These are phyloP conservation scores for Arizona elegans DNA, from an alignment of 2,113 vertebrate genomes.

Conservation along the genomic window DNA sequence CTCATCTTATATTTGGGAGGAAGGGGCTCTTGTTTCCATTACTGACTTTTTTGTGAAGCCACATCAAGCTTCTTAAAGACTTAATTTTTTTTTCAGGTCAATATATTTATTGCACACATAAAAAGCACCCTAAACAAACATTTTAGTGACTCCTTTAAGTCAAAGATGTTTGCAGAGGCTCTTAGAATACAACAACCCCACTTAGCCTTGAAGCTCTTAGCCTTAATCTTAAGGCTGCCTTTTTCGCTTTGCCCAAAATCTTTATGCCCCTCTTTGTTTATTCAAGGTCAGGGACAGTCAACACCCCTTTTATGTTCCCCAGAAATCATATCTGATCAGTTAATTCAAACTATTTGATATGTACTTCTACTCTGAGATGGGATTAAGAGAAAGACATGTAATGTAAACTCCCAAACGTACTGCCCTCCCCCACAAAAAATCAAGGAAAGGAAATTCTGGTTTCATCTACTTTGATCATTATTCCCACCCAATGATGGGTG, in stretches of 20 bases:
- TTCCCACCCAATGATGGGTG: background rate
- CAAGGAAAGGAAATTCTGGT: background rate
- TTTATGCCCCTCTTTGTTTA: background rate
- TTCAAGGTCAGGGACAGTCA: background rate
- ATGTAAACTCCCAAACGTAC: background rate
- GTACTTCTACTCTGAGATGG: background rate
- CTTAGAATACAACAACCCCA: background rate
- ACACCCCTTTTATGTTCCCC: background rate
- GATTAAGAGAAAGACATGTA: background rate
- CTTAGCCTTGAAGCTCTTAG: background rate
- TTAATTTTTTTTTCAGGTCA: background rate
- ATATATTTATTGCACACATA: background rate
- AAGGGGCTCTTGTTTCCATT: background rate
- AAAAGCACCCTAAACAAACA: conserved; percentile 21
- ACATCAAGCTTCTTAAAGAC: background rate
- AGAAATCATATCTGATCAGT: background rate
- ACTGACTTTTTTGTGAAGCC: background rate
- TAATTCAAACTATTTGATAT: background rate
- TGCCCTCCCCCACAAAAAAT: background rate
- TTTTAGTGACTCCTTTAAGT: background rate
- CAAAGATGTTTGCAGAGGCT: accelerated
- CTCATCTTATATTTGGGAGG: background rate
- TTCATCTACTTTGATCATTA: background rate
- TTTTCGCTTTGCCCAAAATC: background rate
- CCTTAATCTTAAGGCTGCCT: background rate